Conservation (phyloP, 2,888 invertebrate species). For the Zelleria hepariella region DNA sequence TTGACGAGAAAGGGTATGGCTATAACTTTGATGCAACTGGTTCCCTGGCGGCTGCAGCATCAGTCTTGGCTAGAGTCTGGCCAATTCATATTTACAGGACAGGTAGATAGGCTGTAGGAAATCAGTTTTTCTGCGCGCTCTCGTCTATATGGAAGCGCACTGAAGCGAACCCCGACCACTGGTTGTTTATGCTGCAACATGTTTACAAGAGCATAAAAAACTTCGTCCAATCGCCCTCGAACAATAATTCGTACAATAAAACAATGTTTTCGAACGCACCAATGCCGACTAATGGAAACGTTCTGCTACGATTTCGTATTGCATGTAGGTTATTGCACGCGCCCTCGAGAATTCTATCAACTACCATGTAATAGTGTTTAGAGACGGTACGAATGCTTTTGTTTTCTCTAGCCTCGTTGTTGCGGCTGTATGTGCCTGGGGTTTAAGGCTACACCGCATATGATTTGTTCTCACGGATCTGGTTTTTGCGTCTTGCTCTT, state of each 20-base stretch:
- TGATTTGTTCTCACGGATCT: constrained; percentile 55
- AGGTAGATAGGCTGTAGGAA: too few species aligned
- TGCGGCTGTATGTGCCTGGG: constrained; percentile 26
- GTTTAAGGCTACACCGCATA: constrained; percentile 34
- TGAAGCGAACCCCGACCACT: background rate
- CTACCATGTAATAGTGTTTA: background rate
- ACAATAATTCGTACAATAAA: constrained; percentile 5
- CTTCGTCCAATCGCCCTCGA: constrained; percentile 1
- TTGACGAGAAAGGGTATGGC: too few species aligned
- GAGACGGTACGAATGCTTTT: background rate
- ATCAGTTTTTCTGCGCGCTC: constrained; percentile 57
- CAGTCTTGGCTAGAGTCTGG: too few species aligned
- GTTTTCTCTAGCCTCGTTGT: constrained; percentile 23
- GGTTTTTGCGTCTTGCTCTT: constrained; percentile 37
- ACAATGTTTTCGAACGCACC: constrained; percentile 9
- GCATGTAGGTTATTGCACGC: constrained; percentile 6
- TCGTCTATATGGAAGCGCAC: constrained; percentile 23
- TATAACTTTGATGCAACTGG: too few species aligned
- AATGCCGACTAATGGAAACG: constrained; percentile 7
- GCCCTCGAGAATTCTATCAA: background rate
- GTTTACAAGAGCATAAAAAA: background rate
- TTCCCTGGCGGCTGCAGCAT: too few species aligned
- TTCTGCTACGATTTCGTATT: background rate
- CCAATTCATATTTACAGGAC: too few species aligned
- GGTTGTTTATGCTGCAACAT: background rate